Evolutionary conservation across 1,140 invertebrate genomes (phyloP).

Genomic region (Radopholus similis): DNA sequence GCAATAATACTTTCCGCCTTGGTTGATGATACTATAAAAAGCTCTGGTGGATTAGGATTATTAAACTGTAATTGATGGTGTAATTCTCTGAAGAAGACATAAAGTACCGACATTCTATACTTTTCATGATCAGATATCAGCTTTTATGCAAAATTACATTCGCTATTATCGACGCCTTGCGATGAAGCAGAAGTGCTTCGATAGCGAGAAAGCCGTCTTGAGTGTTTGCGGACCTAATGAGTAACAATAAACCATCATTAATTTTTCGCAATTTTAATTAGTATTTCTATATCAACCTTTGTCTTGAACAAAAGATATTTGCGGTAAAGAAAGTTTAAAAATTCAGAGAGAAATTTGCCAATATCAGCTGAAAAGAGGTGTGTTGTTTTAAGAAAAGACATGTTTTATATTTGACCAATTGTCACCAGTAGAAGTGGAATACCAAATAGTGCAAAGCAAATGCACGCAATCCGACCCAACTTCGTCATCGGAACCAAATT

Average conservation of each 20-base stretch:
- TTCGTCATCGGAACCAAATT: slow-evolving; percentile 64
- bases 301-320: slow-evolving; percentile 15
- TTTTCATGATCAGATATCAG: no score
- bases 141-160: background rate
- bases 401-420: slow-evolving; percentile 63
- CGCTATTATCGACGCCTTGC: slow-evolving; percentile 8
- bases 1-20: slow-evolving; percentile 55
- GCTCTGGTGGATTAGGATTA: background rate
- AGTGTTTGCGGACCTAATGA: slow-evolving; percentile 52
- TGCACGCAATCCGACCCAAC: slow-evolving; percentile 63
- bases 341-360: slow-evolving; percentile 60
- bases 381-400: slow-evolving; percentile 64
- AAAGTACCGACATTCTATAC: no score
- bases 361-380: slow-evolving; percentile 65
- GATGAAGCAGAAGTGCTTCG: slow-evolving; percentile 43
- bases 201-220: slow-evolving; percentile 44
- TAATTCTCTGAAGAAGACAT: no score
- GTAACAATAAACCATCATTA: background rate
- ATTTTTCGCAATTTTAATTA: background rate
- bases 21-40: slow-evolving; percentile 9
- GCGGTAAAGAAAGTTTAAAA: slow-evolving; percentile 50
- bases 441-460: slow-evolving; percentile 64
- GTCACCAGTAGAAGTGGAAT: slow-evolving; percentile 65
- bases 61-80: no score
- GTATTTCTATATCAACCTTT: slow-evolving; percentile 1